Percentiles rank a stretch among this genome's conserved stretches.
Evolutionary conservation across 2,113 vertebrate species (phyloP).

Genomic region (Lepus europaeus): DNA sequence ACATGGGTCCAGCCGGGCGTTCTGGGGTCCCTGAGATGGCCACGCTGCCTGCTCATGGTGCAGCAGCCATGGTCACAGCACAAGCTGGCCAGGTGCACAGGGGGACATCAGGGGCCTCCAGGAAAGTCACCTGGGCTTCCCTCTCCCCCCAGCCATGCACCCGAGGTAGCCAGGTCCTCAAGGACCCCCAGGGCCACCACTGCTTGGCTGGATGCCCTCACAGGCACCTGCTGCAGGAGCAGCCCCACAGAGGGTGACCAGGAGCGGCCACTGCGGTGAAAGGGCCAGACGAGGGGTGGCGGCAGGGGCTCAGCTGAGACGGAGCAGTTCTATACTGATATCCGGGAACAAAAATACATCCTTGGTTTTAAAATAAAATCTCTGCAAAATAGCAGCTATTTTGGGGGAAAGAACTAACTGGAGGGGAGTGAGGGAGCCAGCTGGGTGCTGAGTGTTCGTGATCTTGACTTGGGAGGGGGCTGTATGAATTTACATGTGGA

Average conservation of each 20-base stretch:
- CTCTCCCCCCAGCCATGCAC: not conserved
- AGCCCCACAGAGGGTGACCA: no score
- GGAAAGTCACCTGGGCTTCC: not conserved
- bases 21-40: not conserved
- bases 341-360: not conserved
- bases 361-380: slow-evolving; percentile 32
- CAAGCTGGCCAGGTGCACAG: not conserved
- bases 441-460: not conserved
- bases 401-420: not conserved
- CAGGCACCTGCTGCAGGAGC: not conserved
- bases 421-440: not conserved
- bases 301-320: not conserved
- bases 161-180: not conserved
- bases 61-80: no score
- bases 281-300: not conserved
- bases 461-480: not conserved
- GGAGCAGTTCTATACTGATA: not conserved
- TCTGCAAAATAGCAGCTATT: not conserved
- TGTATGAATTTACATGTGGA: not conserved
- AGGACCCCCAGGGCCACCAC: not conserved
- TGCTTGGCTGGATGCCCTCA: not conserved
- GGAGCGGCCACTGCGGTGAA: not conserved
- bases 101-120: not conserved
- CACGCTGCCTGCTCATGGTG: no score
- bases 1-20: no score